A percentile compares a stretch with the other conserved stretches of the same genome.
Conservation (phyloP, 2,113 vertebrate genomes). For the Balaeniceps rex region DNA sequence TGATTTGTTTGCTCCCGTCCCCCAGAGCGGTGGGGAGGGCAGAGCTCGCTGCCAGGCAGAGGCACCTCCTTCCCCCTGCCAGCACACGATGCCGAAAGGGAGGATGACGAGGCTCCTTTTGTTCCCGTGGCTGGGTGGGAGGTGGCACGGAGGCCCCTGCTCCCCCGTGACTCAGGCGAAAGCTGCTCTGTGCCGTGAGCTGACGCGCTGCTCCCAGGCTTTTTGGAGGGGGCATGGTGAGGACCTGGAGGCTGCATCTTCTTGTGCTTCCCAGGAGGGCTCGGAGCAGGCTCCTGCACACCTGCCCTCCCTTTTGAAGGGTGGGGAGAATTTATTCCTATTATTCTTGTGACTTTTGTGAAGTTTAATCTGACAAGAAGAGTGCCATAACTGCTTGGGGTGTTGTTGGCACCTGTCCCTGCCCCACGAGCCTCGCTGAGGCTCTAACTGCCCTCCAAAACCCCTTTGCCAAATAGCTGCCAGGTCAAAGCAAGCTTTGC, state of each 20-base stretch:
- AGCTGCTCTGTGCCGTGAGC: background rate
- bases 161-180: background rate
- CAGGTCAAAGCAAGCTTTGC: background rate
- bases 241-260: background rate
- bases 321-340: background rate
- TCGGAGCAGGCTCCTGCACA: background rate
- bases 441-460: background rate
- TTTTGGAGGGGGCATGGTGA: background rate
- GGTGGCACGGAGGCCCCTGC: background rate
- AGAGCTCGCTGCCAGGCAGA: background rate
- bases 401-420: background rate
- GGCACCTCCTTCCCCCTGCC: background rate
- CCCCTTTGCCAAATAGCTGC: background rate
- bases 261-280: background rate
- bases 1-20: background rate
- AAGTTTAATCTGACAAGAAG: background rate
- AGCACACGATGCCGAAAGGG: background rate
- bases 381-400: background rate
- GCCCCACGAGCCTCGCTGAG: accelerated
- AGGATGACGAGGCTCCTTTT: background rate
- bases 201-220: background rate
- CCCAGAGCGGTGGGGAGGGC: background rate
- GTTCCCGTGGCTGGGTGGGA: background rate
- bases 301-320: background rate
- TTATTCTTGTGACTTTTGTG: background rate